Percentiles rank a stretch among this genome's conserved stretches.
phyloP scores from a whole-genome alignment of 2,797 vertebrate species.

The Merluccius polli region DNA sequence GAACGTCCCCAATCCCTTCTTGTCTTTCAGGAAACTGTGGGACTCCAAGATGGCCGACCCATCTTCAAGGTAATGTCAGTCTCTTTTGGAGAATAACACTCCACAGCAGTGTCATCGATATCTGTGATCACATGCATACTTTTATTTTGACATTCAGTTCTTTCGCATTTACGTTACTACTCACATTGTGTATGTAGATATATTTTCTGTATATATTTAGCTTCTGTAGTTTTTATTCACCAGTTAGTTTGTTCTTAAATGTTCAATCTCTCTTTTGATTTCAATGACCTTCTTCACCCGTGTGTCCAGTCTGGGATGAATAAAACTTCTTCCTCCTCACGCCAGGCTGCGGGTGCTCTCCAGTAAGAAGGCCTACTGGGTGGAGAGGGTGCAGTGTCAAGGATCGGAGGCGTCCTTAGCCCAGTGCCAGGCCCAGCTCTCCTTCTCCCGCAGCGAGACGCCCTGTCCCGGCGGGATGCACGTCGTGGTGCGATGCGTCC shows the following conservation, averaged over 20 bases:
- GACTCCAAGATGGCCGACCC: constrained; percentile 85
- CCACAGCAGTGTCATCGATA: no score
- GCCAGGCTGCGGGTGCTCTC: constrained; percentile 76
- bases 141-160: background rate
- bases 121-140: no score
- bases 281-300: no score
- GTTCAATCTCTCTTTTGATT: no score
- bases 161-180: background rate
- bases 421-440: constrained; percentile 76
- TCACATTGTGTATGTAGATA: background rate
- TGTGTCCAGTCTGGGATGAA: background rate
- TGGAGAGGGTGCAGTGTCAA: constrained; percentile 82
- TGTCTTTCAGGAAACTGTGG: constrained; percentile 85
- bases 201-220: background rate
- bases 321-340: background rate
- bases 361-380: constrained; percentile 89
- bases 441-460: constrained; percentile 62
- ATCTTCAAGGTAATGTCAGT: constrained; percentile 79
- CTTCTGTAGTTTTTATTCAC: no score
- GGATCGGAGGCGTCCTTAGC: constrained; percentile 81
- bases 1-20: constrained; percentile 7
- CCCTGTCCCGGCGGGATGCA: constrained; percentile 85
- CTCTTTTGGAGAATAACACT: background rate
- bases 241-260: no score
- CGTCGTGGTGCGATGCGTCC: constrained; percentile 80